Evolutionary conservation across 2,113 vertebrate species (phyloP), one percentile per base, ranked within the genome.

Genomic region (Bostrychus sinensis): DNA sequence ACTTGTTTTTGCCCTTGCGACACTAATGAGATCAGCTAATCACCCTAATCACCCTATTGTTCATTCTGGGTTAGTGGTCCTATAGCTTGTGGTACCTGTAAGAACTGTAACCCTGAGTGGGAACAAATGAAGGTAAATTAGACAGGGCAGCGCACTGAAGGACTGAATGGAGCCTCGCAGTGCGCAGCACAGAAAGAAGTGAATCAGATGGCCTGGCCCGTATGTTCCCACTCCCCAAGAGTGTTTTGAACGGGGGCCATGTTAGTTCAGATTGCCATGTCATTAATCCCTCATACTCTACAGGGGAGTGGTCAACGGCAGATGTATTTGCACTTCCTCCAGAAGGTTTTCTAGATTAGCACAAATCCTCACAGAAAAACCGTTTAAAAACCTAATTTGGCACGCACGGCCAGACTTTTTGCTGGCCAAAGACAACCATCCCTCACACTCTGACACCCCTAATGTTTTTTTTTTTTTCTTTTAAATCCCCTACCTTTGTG

Each of bases 291-390:
- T 68, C 46, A 51, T 78, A 81, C 79, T 85, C 89, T 79, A 78
- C 79, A 77, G 80, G 82, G 84, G 82, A 85, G 86, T 87, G 86
- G 84, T 82, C 86, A 86, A 80, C 48, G 28, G 78, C 84, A 90
- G 81, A 88, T 87, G 82, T 87, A 87, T 89, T 87, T 89, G 85
- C 86, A 69, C 76, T 88, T 86, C 72, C 83, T 90, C 81, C 84
- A 87, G 86, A 91, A 88, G 81, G 87, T 88, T 90, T 89, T 87
- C 70, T 80, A 90, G 88, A 89, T 91, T 86, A 91, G 83, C 75
- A 66, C 78, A 91, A 88, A 89, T 87, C 82, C 84, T 75, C 80
- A 61, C 74, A 60, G 78, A 87, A 86, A 87, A 86, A 81, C 2
- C 25, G 45, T 88, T 85, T 88, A 86, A 89, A 90, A 90, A 82